phyloP scores from a whole-genome alignment of 2,888 invertebrate species.

The Quadroppia sp. region DNA sequence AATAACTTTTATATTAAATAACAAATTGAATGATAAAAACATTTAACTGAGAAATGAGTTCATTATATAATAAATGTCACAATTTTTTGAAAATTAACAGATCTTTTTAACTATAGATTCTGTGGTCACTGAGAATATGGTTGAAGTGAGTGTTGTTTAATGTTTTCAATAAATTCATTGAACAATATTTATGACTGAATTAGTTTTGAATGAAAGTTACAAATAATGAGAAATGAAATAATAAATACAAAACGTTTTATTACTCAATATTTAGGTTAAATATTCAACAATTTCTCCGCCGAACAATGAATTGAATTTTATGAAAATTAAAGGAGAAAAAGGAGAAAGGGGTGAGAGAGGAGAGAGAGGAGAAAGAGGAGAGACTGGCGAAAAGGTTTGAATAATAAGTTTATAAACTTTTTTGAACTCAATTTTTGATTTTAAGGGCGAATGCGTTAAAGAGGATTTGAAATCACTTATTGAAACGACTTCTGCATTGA shows the following conservation, averaged over 20 bases:
- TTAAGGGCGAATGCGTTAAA: conserved; percentile 6
- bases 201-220: too few species aligned
- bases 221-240: too few species aligned
- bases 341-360: conserved; percentile 16
- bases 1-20: too few species aligned
- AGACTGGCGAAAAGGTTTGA: conserved; percentile 26
- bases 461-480: background rate
- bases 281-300: background rate
- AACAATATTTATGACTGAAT: too few species aligned
- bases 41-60: too few species aligned
- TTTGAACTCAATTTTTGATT: too few species aligned
- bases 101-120: background rate
- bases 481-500: background rate
- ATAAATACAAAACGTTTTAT: too few species aligned
- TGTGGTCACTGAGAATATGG: background rate
- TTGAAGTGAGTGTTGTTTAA: background rate
- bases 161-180: too few species aligned
- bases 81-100: too few species aligned
- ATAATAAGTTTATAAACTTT: background rate
- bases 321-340: conserved; percentile 6
- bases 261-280: conserved; percentile 8
- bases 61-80: too few species aligned
- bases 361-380: background rate
- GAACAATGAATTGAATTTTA: background rate
- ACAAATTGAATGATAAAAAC: too few species aligned